These are phyloP conservation scores for Neodiprion pinetum DNA, from an alignment of 1,140 invertebrate genomes.

Conservation along the genomic window DNA sequence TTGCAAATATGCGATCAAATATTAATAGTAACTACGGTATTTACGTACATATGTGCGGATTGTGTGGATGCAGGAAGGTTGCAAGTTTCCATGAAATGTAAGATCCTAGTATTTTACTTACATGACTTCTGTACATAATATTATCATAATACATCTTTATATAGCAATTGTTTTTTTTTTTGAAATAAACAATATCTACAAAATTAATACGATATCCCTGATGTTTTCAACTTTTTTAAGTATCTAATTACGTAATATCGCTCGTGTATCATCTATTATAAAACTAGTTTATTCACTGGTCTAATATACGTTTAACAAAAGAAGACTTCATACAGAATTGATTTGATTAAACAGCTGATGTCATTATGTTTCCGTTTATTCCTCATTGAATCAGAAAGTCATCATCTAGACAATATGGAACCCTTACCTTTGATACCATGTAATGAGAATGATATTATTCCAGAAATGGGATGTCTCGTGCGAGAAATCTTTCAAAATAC, in stretches of 20 bases:
- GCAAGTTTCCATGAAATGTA: constrained; percentile 27
- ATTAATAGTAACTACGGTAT: constrained; percentile 1
- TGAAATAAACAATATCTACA: constrained; percentile 33
- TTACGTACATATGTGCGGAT: constrained; percentile 19
- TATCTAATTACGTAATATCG: too few relatives aligned
- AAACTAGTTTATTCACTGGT: background rate
- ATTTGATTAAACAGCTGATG: too few relatives aligned
- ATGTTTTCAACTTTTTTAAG: background rate
- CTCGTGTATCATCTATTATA: background rate
- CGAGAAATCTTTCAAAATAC: constrained; percentile 27
- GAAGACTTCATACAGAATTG: background rate
- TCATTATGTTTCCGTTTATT: background rate
- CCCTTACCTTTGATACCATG: constrained; percentile 23
- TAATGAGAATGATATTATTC: constrained; percentile 11
- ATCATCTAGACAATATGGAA: constrained; percentile 23
- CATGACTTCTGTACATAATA: constrained; percentile 35
- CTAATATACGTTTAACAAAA: background rate
- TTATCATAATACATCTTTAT: constrained; percentile 34
- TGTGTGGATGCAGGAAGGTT: constrained; percentile 39
- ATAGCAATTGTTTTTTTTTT: constrained; percentile 34
- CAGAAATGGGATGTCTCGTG: constrained; percentile 24
- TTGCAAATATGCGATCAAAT: background rate
- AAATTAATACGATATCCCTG: constrained; percentile 18
- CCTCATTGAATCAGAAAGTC: background rate
- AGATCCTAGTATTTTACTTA: constrained; percentile 32